A percentile compares a stretch with the other conserved stretches of the same genome.
Evolutionary conservation across 2,113 vertebrate species (phyloP).

Genomic region (Halcyon malimbica): DNA sequence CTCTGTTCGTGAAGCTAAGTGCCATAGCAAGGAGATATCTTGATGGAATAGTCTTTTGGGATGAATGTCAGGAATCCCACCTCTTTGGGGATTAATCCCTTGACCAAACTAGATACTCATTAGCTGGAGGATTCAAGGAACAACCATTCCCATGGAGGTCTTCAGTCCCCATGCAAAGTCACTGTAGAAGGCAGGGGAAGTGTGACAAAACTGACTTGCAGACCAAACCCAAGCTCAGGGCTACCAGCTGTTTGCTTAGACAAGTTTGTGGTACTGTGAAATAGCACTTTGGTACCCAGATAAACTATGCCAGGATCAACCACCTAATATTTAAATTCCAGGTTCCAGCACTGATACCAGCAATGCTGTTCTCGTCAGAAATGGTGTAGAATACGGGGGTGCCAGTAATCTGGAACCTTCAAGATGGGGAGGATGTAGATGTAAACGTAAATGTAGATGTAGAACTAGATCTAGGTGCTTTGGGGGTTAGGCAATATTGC

Average conservation of each 20-base stretch:
- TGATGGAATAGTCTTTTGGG: neutral
- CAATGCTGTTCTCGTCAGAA: neutral
- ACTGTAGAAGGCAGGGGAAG: neutral
- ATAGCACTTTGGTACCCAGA: neutral
- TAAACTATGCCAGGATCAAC: neutral
- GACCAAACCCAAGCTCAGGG: neutral
- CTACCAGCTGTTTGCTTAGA: neutral
- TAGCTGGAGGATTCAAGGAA: neutral
- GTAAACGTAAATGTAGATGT: neutral
- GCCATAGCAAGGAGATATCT: neutral
- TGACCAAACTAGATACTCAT: neutral
- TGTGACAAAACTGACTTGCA: neutral
- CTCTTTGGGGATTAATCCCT: neutral
- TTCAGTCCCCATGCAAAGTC: neutral
- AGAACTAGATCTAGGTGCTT: neutral
- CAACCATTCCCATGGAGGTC: neutral
- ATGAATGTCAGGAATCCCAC: neutral
- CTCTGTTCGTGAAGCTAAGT: neutral
- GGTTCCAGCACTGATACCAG: neutral
- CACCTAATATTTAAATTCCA: neutral
- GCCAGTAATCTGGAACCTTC: neutral
- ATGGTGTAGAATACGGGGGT: neutral
- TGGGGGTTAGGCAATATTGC: neutral
- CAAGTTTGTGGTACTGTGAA: neutral
- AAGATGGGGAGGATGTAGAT: neutral